Evolutionary conservation across 2,888 invertebrate species (phyloP).

Genomic region (Apamea monoglypha): DNA sequence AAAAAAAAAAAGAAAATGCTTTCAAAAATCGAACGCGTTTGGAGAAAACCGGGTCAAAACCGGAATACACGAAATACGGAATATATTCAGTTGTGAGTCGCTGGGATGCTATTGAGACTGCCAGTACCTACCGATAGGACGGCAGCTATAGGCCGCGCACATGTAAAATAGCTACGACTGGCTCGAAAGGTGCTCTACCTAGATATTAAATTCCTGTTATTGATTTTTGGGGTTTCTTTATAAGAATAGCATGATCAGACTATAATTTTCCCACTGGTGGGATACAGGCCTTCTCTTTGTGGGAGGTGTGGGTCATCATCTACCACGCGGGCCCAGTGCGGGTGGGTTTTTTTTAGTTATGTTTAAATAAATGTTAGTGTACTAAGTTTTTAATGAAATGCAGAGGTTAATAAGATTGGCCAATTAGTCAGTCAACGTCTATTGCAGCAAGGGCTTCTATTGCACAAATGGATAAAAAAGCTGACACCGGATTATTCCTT

Average conservation of each 20-base stretch:
- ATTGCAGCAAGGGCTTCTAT: not conserved
- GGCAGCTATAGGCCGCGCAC: slow-evolving; percentile 88
- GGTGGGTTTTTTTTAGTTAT: not conserved
- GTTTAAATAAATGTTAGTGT: not conserved
- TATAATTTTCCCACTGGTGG: not conserved
- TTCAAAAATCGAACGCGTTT: slow-evolving; percentile 76
- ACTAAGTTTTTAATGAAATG: not conserved
- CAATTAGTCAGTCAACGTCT: not conserved
- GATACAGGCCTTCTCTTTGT: not conserved
- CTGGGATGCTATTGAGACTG: slow-evolving; percentile 87
- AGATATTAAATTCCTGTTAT: slow-evolving; percentile 44
- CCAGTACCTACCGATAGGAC: slow-evolving; percentile 87
- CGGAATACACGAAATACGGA: slow-evolving; percentile 84
- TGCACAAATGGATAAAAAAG: not conserved
- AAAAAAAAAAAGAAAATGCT: slow-evolving; percentile 47
- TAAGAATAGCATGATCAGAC: too few relatives aligned
- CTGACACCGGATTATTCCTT: not conserved
- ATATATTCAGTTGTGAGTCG: slow-evolving; percentile 85
- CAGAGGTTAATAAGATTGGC: not conserved
- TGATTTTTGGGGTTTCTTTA: slow-evolving; percentile 25
- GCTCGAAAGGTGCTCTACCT: slow-evolving; percentile 81
- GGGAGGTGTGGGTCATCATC: not conserved
- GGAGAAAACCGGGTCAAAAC: slow-evolving; percentile 75
- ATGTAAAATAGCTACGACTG: slow-evolving; percentile 87
- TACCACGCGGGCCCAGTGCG: not conserved